phyloP scores from a whole-genome alignment of 1,140 invertebrate genomes.

The Vanessa atalanta region DNA sequence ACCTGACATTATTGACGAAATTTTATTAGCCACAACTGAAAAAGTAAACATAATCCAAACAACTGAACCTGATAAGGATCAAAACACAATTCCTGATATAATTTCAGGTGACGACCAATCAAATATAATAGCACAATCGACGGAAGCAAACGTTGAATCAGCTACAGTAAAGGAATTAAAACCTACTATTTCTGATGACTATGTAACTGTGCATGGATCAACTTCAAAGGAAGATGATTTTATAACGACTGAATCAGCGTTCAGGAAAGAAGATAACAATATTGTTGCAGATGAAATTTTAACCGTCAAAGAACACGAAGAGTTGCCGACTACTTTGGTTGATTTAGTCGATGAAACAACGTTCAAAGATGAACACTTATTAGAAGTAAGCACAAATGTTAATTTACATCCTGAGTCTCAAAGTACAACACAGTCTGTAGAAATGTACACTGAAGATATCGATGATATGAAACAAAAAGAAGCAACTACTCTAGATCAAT shows the following conservation, averaged over 20 bases:
- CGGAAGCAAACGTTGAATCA: conserved; percentile 18
- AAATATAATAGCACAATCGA: conserved; percentile 14
- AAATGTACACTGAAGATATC: conserved; percentile 10
- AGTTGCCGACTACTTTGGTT: background rate
- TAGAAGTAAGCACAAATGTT: background rate
- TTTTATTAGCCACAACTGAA: conserved; percentile 28
- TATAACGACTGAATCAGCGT: conserved; percentile 28
- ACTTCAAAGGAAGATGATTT: conserved; percentile 25
- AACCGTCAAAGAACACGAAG: conserved; percentile 16
- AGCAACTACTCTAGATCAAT: conserved; percentile 27
- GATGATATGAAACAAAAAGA: conserved; percentile 30
- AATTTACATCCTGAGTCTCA: conserved; percentile 13
- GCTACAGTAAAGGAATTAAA: conserved; percentile 8
- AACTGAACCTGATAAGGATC: conserved; percentile 37
- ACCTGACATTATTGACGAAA: conserved; percentile 44
- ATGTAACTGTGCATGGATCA: conserved; percentile 4
- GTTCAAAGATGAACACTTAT: conserved; percentile 21
- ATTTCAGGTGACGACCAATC: conserved; percentile 21
- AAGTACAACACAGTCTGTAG: conserved; percentile 25
- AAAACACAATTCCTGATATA: conserved; percentile 39
- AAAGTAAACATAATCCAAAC: conserved; percentile 7
- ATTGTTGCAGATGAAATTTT: conserved; percentile 9
- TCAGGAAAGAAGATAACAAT: conserved; percentile 24
- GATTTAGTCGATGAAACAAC: conserved; percentile 20
- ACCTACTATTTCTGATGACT: conserved; percentile 20